phyloP scores from a whole-genome alignment of 2,797 vertebrate genomes.

The Silurus lanzhouensis region DNA sequence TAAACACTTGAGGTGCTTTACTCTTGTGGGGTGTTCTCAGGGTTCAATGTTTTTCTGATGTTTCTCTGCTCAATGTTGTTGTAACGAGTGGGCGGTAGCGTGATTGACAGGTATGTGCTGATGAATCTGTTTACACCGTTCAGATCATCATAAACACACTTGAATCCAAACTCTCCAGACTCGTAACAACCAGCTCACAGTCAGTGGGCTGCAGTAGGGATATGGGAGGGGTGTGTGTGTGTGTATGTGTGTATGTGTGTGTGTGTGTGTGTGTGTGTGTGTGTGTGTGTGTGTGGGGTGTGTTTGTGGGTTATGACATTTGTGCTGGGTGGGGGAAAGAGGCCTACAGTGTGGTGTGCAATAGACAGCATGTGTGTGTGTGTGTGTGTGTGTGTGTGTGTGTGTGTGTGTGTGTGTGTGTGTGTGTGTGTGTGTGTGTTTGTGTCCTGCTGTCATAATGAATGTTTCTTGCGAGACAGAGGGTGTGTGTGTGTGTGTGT shows the following conservation, averaged over 20 bases:
- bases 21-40: not conserved
- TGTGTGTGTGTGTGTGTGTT: constrained; percentile 40
- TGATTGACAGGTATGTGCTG: constrained; percentile 3
- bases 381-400: constrained; percentile 38
- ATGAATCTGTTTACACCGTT: constrained; percentile 10
- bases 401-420: constrained; percentile 35
- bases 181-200: constrained; percentile 33
- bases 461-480: constrained; percentile 28
- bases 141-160: constrained; percentile 21
- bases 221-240: constrained; percentile 32
- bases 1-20: not conserved
- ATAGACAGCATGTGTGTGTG: constrained; percentile 35
- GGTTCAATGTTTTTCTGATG: not conserved
- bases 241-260: constrained; percentile 34
- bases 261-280: constrained; percentile 32
- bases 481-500: constrained; percentile 41
- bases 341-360: constrained; percentile 44
- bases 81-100: not conserved
- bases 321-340: constrained; percentile 43
- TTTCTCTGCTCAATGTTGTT: not conserved
- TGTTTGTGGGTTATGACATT: constrained; percentile 40
- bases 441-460: constrained; percentile 40
- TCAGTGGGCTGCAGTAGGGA: constrained; percentile 39
- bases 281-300: constrained; percentile 13
- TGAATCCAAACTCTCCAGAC: constrained; percentile 40